Conservation (phyloP, 2,888 invertebrate species). For the Cremastinae sp. region DNA sequence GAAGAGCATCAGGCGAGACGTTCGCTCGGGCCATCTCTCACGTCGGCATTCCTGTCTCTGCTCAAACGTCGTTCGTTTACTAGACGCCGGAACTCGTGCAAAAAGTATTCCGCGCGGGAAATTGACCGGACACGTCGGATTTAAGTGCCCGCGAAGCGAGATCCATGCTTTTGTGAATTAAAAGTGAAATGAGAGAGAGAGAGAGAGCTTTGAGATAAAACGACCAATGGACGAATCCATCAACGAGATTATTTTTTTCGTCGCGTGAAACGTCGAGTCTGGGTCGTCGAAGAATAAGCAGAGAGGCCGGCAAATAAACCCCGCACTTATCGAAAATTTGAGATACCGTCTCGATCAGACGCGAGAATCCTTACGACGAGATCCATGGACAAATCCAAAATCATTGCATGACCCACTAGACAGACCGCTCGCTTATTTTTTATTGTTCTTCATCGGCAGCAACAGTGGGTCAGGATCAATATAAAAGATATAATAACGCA, state of each 20-base stretch:
- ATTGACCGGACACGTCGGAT: slow-evolving; percentile 51
- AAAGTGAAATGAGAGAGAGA: slow-evolving; percentile 19
- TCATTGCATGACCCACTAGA: slow-evolving; percentile 69
- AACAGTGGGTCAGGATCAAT: slow-evolving; percentile 48
- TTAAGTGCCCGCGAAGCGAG: slow-evolving; percentile 13
- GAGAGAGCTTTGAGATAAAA: slow-evolving; percentile 7
- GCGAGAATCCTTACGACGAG: slow-evolving; percentile 24
- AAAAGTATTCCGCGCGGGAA: slow-evolving; percentile 42
- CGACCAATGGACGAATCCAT: slow-evolving; percentile 39
- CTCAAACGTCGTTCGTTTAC: slow-evolving; percentile 61
- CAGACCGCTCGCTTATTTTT: slow-evolving; percentile 76
- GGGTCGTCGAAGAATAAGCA: background rate
- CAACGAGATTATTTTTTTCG: slow-evolving; percentile 38
- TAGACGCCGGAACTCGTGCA: slow-evolving; percentile 58
- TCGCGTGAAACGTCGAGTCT: slow-evolving; percentile 8
- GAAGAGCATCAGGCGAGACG: slow-evolving; percentile 22
- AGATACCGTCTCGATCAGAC: background rate
- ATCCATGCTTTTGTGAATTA: background rate
- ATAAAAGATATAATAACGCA: slow-evolving; percentile 13
- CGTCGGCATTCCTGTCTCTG: slow-evolving; percentile 60
- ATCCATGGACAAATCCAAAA: slow-evolving; percentile 51
- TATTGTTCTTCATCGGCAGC: slow-evolving; percentile 75
- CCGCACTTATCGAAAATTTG: too few relatives aligned
- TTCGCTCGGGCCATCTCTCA: slow-evolving; percentile 53
- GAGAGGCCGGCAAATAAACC: too few relatives aligned